Base-by-base conservation (phyloP, 2,888 invertebrate genomes). In the Arctia plantaginis region DNA sequence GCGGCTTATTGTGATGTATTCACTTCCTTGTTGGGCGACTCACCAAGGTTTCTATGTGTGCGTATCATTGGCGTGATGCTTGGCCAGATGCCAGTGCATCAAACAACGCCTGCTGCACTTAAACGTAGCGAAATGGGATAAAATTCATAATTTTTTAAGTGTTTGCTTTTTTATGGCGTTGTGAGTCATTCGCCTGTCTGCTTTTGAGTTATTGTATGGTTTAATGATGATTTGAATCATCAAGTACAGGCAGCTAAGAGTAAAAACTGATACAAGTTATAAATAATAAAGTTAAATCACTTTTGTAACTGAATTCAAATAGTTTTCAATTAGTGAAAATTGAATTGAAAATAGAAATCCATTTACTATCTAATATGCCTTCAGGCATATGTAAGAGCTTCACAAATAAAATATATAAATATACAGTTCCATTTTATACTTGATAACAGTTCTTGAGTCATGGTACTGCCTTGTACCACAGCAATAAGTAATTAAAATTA, bases 81-180 rank as follows among this genome's bases (percentile, higher is more conserved):
- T 91, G 92, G 92, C 90, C 72, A 55, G 39, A 69, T 86, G 91
- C 92, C 92, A 92, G 88, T 90, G 90, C 91, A 92, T 86, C 81
- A 84, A 85, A 85, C 80, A 83, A 84, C 75, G 71, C 55, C 67
- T 81, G 81, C 81, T 86, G 83, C 84, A 84, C 78, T 80, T 79
- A 84, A 82, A 72, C 86, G 77, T 82, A 78, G 77, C 80, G 78
- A 83, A 85, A 85, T 82, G 72, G 83, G 83, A 85, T 86, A 86
- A 87, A 87, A 82, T 79, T 78, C 79, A 81, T 78, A 77, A 80
- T 77, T 66, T 69, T 78, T 72, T 72, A 73, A 78, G 73, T 80
- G 83, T 86, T 89, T 88, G 84, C 88, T 86, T 88, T 66, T 87
- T 85, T 86, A 69, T 74, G 15, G n/a, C 35, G 41, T 20, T 44